Conservation (phyloP, 2,113 vertebrate genomes). For the Felis chaus region DNA sequence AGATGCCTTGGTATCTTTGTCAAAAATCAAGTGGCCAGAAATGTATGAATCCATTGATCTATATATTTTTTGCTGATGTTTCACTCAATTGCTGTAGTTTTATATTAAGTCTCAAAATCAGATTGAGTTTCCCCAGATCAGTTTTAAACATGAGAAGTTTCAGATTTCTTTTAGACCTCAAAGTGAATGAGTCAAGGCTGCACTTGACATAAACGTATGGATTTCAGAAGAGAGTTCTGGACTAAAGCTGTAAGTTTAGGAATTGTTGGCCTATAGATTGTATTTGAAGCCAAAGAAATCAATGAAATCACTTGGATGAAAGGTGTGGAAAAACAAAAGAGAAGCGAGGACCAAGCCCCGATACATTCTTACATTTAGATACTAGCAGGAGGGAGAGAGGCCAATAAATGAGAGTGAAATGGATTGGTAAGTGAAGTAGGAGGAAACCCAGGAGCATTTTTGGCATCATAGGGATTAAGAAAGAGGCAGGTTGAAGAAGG, state of each 20-base stretch:
- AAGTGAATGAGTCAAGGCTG: not conserved
- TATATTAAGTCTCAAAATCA: constrained; percentile 6
- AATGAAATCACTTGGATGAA: not conserved
- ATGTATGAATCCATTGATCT: not conserved
- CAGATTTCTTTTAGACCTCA: not conserved
- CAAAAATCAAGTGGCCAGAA: not conserved
- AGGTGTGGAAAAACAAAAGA: not conserved
- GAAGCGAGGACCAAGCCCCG: not conserved
- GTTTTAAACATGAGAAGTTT: not conserved
- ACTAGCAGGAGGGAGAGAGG: not conserved
- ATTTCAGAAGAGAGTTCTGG: not conserved
- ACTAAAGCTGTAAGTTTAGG: not conserved
- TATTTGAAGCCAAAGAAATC: constrained; percentile 41
- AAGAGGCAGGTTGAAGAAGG: not conserved
- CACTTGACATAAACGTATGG: not conserved
- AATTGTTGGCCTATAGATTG: not conserved
- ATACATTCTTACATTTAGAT: not conserved
- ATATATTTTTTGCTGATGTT: not conserved
- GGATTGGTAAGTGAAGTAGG: not conserved
- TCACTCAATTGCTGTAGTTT: not conserved
- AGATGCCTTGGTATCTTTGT: not conserved
- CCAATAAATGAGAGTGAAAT: not conserved
- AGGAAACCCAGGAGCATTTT: not conserved
- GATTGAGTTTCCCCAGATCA: not conserved
- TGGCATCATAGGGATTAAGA: not conserved